These are phyloP conservation scores for Plemyria rubiginata DNA, from an alignment of 2,888 invertebrate genomes.

Conservation along the genomic window DNA sequence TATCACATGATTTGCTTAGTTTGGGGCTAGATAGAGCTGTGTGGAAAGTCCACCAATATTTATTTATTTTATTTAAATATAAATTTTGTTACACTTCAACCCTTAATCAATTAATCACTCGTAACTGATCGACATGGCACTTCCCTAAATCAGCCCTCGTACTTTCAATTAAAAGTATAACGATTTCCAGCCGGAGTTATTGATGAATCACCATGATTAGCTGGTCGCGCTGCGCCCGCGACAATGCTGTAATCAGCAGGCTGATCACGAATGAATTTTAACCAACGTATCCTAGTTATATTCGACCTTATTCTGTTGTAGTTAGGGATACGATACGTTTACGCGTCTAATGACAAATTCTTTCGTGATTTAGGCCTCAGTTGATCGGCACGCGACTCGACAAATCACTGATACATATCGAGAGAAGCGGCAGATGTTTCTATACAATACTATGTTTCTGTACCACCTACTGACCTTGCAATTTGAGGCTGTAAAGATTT, in stretches of 20 bases:
- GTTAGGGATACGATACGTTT: no score
- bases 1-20: no score
- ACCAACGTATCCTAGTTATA: no score
- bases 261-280: no score
- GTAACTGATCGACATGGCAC: constrained; percentile 56
- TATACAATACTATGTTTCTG: constrained; percentile 37
- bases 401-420: constrained; percentile 59
- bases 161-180: constrained; percentile 70
- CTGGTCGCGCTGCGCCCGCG: constrained; percentile 51
- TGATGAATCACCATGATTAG: constrained; percentile 73
- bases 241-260: constrained; percentile 63
- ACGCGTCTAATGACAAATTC: no score
- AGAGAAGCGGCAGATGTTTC: constrained; percentile 68
- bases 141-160: constrained; percentile 56
- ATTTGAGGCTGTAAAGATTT: constrained; percentile 9
- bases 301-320: no score
- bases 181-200: constrained; percentile 66
- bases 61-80: not conserved
- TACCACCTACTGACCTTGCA: constrained; percentile 30
- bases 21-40: no score
- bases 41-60: no score
- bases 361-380: constrained; percentile 42
- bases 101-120: constrained; percentile 62
- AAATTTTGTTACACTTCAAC: constrained; percentile 18
- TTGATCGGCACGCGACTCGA: constrained; percentile 64